A percentile compares a stretch with the other conserved stretches of the same genome.
phyloP scores from a whole-genome alignment of 2,113 vertebrate genomes.

The Sylvilagus bachmani region DNA sequence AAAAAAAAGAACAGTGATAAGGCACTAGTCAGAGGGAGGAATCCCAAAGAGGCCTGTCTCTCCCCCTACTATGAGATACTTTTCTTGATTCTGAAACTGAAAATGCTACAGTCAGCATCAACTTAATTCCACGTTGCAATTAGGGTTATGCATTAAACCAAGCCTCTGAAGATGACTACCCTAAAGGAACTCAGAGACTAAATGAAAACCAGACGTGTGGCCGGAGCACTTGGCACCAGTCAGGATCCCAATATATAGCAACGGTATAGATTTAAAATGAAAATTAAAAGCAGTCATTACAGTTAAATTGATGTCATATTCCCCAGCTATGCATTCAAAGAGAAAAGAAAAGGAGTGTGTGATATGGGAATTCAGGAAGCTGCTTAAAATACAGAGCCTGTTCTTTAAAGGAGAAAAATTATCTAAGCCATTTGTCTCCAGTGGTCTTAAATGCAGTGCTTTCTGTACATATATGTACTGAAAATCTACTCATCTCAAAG shows the following conservation, averaged over 20 bases:
- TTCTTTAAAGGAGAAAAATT: background rate
- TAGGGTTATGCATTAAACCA: slow-evolving; percentile 90
- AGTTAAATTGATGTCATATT: slow-evolving; percentile 83
- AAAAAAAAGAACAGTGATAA: slow-evolving; percentile 86
- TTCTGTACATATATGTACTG: fast-evolving
- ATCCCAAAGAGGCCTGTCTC: slow-evolving; percentile 71
- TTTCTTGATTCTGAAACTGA: slow-evolving; percentile 85
- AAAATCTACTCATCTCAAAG: background rate
- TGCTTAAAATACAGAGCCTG: background rate
- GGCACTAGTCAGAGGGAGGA: slow-evolving; percentile 75
- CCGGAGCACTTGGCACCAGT: slow-evolving; percentile 85
- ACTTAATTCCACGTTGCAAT: slow-evolving; percentile 90
- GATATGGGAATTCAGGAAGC: slow-evolving; percentile 44
- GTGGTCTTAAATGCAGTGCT: background rate
- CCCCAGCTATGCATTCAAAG: slow-evolving; percentile 82
- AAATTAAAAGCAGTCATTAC: slow-evolving; percentile 89
- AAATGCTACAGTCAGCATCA: slow-evolving; percentile 89
- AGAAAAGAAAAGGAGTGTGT: slow-evolving; percentile 14
- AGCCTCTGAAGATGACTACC: slow-evolving; percentile 87
- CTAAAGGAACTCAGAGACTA: slow-evolving; percentile 83
- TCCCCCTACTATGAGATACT: slow-evolving; percentile 85
- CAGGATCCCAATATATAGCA: slow-evolving; percentile 84
- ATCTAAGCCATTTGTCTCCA: background rate
- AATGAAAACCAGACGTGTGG: slow-evolving; percentile 89
- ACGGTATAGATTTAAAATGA: slow-evolving; percentile 87